Base-by-base conservation (phyloP, 2,797 vertebrate genomes). In the Hyperoplus immaculatus region DNA sequence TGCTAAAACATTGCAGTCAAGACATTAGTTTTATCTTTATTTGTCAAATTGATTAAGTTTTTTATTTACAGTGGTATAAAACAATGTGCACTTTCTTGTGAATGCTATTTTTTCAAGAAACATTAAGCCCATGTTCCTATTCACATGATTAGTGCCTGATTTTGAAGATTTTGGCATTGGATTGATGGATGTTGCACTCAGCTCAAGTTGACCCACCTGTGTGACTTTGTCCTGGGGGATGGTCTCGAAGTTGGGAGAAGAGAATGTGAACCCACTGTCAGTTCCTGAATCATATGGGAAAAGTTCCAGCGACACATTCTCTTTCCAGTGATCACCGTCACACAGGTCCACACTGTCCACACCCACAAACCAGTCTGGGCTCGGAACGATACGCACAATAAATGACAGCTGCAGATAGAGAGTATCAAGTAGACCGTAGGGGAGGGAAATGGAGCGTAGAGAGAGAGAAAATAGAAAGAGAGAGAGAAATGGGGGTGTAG, bases 281-380 rank as follows among this genome's bases (percentile, higher is more conserved):
- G 98, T 99, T 41, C 98, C 98, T 0, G 98, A 97, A 10, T 99
- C 98, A 0, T 97, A 96, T 0, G 98, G 98, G 83, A 94, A 95
- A 39, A 99, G 96, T 61, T 99, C 96, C 77, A 98, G 57, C 0
- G 95, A 90, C 1, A 96, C 80, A 55, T 92, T 96, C 6, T 98
- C 96, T 87, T 94, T 96, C 98, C 98, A 99, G 42, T 81, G 93
- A 64, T 95, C 93, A 5, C 96, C 96, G 1, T 97, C 95, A 42
- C 98, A 99, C 59, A 99, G 95, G 77, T 97, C 95, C 61, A 99
- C 64, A 69, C 96, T 96, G 89, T 98, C 96, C 66, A 96, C 83
- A 2, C 98, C 98, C 85, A 99, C 97, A 82, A 99, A 99, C 98
- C 98, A 99, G 93, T 99, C 98, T 0, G 98, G 97, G 78, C 98